Evolutionary conservation across 2,113 vertebrate genomes (phyloP).

Genomic region (Antennarius striatus): DNA sequence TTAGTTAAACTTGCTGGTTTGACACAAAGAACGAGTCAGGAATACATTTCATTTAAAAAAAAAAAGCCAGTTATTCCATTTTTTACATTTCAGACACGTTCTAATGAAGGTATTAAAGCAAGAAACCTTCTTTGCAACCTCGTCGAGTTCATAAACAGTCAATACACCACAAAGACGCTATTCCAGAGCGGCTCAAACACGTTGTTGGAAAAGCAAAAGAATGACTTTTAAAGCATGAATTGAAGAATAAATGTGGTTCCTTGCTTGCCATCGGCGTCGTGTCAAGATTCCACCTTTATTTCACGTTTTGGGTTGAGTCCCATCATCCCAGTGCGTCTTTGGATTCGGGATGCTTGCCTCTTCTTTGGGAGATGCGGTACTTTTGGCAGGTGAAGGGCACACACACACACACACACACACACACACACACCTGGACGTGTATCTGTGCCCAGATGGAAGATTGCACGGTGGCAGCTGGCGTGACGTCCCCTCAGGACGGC

Average conservation of each 20-base stretch:
- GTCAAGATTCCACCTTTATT: conserved; percentile 34
- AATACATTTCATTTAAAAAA: background rate
- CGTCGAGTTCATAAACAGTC: conserved; percentile 11
- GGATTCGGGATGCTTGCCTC: conserved; percentile 49
- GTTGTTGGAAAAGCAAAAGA: too few relatives aligned
- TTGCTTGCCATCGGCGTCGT: conserved; percentile 3
- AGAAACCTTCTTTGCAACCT: background rate
- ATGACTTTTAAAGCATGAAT: too few relatives aligned
- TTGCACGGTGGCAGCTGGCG: conserved; percentile 64
- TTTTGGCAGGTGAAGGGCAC: conserved; percentile 71
- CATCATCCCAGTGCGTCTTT: conserved; percentile 50
- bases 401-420: conserved; percentile 69
- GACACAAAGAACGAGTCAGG: conserved; percentile 5
- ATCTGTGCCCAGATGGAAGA: conserved; percentile 75
- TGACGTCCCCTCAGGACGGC: conserved; percentile 62
- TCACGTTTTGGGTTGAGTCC: conserved; percentile 41
- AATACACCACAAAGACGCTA: background rate
- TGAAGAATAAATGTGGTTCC: background rate
- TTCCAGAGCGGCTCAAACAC: background rate
- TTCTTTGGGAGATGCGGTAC: conserved; percentile 59
- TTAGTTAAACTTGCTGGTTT: conserved; percentile 40
- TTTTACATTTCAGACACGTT: background rate
- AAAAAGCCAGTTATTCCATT: background rate
- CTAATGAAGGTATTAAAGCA: conserved; percentile 6
- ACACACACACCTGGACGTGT: conserved; percentile 66